Base-by-base conservation (phyloP, 2,888 invertebrate genomes). In the Eristalis arbustorum region DNA sequence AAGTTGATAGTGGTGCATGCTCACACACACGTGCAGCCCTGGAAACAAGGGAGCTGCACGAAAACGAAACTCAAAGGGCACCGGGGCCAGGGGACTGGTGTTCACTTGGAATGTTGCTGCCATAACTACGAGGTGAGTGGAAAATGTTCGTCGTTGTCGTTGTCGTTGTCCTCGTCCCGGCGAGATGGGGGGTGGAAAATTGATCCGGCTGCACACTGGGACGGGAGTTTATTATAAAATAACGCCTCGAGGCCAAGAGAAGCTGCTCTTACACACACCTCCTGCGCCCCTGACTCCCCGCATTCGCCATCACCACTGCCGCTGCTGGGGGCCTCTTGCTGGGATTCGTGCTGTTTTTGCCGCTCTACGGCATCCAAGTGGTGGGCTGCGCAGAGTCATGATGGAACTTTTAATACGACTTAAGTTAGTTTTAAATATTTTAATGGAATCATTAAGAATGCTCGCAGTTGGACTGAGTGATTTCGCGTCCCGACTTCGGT, bases 371-470 rank as follows among this genome's bases (percentile, higher is more conserved):
- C 73, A 61, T 71, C 49, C 74, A 69, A 82, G 73, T 57, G 85
- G 64, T 59, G 77, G 72, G 73, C 76, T 81, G 77, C 78, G 77
- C 77, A 67, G 62, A 81, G 82, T 71, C 82, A 81, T 77, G 82
- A 85, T 62, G 61, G 66, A 82, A 85, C 77, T 85, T 85, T 85
- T 85, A 85, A 82, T 85, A 82, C 69, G 82, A 78, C 85, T 85
- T 85, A 78, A 85, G 81, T 85, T 81, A 85, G 82, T 85, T 85
- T 85, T 77, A 85, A 81, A 85, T 85, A 85, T 82, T 85, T 85
- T 85, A 85, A 85, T 85, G 85, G 82, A 85, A 85, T 85, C 81
- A 85, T 85, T 85, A 85, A 85, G 82, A 74, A 77, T 66, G 77
- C 56, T 28, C n/a, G 80, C 81, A 78, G 85, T 82, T 85, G 74